phyloP scores from a whole-genome alignment of 2,888 invertebrate species.

The Fragum fragum region DNA sequence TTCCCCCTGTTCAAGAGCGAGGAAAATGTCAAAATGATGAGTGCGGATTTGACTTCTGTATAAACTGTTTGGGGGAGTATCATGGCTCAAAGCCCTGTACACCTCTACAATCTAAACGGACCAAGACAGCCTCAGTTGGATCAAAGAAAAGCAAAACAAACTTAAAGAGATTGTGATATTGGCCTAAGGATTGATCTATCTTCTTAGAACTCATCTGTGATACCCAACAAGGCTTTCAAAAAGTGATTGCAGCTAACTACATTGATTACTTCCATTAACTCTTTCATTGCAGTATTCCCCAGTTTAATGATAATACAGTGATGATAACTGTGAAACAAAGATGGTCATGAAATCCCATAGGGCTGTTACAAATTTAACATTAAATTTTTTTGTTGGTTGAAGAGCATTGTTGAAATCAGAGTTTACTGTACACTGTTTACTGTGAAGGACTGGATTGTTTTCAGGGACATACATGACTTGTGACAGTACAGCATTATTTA shows the following conservation, averaged over 20 bases:
- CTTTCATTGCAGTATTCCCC: too few relatives aligned
- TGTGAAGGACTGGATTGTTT: too few relatives aligned
- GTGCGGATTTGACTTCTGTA: constrained; percentile 77
- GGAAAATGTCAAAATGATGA: constrained; percentile 71
- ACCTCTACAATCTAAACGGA: constrained; percentile 47
- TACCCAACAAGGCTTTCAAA: neutral
- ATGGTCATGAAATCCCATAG: too few relatives aligned
- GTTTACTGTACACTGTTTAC: too few relatives aligned
- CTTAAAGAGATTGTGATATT: constrained; percentile 70
- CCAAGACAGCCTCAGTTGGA: constrained; percentile 71
- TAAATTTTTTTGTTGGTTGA: too few relatives aligned
- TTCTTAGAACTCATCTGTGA: neutral
- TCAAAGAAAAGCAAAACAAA: constrained; percentile 77
- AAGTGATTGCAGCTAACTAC: neutral
- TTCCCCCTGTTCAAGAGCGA: constrained; percentile 72
- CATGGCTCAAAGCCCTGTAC: constrained; percentile 74
- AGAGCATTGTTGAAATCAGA: too few relatives aligned
- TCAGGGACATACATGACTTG: too few relatives aligned
- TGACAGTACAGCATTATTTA: too few relatives aligned
- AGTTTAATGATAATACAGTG: too few relatives aligned
- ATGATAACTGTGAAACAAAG: too few relatives aligned
- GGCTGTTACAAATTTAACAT: too few relatives aligned
- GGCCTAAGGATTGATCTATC: neutral
- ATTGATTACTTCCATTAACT: neutral
- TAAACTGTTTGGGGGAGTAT: constrained; percentile 72